Evolutionary conservation across 2,797 vertebrate species (phyloP).

Genomic region (Gallinago solitaria): DNA sequence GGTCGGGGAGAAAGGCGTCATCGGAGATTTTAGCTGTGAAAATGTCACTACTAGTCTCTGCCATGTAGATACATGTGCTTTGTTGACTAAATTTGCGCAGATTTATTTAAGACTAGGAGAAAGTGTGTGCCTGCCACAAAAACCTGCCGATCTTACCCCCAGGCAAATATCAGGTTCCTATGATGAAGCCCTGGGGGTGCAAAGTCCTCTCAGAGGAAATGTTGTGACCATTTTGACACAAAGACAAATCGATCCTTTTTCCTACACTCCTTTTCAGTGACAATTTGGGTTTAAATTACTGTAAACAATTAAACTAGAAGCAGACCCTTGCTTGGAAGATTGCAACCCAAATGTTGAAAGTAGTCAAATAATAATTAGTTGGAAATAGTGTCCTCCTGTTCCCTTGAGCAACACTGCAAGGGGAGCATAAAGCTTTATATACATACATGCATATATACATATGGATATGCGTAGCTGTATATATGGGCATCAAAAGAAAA

Average conservation of each 20-base stretch:
- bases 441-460: fast-evolving
- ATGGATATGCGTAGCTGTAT: not conserved
- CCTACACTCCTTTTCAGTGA: not conserved
- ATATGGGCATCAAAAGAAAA: not conserved
- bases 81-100: not conserved
- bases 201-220: not conserved
- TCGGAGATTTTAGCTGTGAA: not conserved
- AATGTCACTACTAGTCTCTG: not conserved
- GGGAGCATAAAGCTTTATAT: not conserved
- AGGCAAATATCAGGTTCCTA: not conserved
- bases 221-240: not conserved
- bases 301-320: not conserved
- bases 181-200: not conserved
- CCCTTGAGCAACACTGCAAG: not conserved
- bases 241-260: not conserved
- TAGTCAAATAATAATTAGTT: not conserved
- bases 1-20: not conserved
- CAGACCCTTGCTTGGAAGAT: not conserved
- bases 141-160: not conserved
- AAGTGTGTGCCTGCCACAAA: not conserved
- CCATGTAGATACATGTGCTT: not conserved
- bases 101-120: not conserved
- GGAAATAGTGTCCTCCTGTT: not conserved
- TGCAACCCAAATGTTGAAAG: not conserved
- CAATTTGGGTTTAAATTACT: not conserved